These are phyloP conservation scores for Drepanosiphum platanoidis DNA, from an alignment of 2,888 invertebrate species.

Conservation along the genomic window DNA sequence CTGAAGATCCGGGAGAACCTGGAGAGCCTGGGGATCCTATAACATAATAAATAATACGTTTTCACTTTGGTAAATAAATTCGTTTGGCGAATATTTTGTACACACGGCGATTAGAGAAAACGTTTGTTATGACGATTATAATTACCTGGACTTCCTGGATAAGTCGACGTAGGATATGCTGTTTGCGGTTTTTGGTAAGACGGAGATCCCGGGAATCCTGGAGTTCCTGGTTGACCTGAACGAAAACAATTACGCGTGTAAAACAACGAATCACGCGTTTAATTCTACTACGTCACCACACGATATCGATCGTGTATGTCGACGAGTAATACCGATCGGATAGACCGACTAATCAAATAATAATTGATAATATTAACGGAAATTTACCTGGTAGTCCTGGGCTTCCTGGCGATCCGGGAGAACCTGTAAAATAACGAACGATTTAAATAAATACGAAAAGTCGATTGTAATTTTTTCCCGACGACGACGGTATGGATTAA, in stretches of 20 bases:
- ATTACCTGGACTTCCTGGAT: slow-evolving; percentile 66
- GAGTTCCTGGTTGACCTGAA: slow-evolving; percentile 66
- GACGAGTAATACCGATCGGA: no score
- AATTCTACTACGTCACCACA: no score
- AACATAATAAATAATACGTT: no score
- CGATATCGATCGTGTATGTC: no score
- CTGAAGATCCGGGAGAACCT: slow-evolving; percentile 63
- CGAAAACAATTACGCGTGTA: not conserved
- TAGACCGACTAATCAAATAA: no score
- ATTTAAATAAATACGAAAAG: not conserved
- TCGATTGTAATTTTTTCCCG: no score
- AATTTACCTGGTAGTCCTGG: slow-evolving; percentile 13
- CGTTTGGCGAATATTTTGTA: no score
- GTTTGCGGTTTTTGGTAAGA: slow-evolving; percentile 65
- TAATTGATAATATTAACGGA: no score
- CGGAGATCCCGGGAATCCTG: slow-evolving; percentile 66
- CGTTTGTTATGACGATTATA: not conserved
- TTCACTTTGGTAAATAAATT: no score
- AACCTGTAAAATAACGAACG: not conserved
- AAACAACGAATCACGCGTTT: no score
- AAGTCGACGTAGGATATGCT: slow-evolving; percentile 64
- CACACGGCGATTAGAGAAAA: no score
- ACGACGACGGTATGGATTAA: no score
- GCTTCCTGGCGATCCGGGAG: slow-evolving; percentile 4
- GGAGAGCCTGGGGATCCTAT: slow-evolving; percentile 50